Percentiles rank a stretch among this genome's conserved stretches.
phyloP scores from a whole-genome alignment of 2,888 invertebrate species.

The Andrena fulva region DNA sequence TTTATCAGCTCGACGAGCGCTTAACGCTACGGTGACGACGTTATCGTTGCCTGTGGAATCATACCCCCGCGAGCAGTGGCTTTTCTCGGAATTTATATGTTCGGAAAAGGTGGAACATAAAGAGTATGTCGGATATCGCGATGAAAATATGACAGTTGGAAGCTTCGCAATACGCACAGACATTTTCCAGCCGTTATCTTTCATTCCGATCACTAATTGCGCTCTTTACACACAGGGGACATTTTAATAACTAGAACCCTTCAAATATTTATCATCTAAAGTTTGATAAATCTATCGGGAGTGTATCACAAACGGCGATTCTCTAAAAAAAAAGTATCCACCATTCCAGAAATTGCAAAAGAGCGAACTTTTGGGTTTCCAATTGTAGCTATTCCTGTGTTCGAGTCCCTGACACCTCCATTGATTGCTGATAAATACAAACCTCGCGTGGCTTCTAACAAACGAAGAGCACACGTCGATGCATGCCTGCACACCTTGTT shows the following conservation, averaged over 20 bases:
- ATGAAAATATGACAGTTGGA: not conserved
- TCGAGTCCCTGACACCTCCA: too few relatives aligned
- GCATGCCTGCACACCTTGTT: too few relatives aligned
- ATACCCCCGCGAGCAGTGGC: slow-evolving; percentile 48
- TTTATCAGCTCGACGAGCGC: slow-evolving; percentile 74
- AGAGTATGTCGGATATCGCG: slow-evolving; percentile 8
- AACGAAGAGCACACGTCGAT: too few relatives aligned
- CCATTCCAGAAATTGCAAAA: too few relatives aligned
- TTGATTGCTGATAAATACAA: too few relatives aligned
- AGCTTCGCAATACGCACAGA: slow-evolving; percentile 12
- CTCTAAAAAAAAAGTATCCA: too few relatives aligned
- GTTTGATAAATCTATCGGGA: not conserved
- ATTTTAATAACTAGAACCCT: not conserved
- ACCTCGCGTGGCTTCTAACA: too few relatives aligned
- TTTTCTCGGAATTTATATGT: slow-evolving; percentile 66
- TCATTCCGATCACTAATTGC: not conserved
- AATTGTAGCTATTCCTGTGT: too few relatives aligned
- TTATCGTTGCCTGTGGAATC: slow-evolving; percentile 68
- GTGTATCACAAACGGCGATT: not conserved
- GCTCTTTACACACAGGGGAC: not conserved
- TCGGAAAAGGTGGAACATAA: slow-evolving; percentile 39
- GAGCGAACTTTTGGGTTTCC: too few relatives aligned
- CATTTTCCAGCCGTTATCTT: not conserved
- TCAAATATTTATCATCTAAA: not conserved
- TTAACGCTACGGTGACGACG: slow-evolving; percentile 71